Conservation (phyloP, 2,888 invertebrate species). For the Sepioteuthis lessoniana region DNA sequence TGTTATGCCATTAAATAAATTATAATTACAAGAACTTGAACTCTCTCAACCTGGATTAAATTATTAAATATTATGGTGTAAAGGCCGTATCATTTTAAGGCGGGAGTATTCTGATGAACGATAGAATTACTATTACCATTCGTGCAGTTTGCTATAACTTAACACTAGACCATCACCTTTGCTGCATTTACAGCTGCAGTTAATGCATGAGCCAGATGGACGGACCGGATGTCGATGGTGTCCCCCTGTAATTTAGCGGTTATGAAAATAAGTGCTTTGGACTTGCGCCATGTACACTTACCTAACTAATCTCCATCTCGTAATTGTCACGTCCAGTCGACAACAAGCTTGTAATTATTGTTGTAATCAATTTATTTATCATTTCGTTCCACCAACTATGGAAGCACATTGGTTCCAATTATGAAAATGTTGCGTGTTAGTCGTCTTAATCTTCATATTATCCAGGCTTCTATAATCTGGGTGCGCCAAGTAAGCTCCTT, state of each 20-base stretch:
- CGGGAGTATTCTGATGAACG: too few species aligned
- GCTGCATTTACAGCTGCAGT: not conserved
- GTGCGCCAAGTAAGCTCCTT: too few species aligned
- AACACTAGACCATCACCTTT: not conserved
- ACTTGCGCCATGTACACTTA: not conserved
- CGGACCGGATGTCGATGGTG: not conserved
- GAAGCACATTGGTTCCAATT: not conserved
- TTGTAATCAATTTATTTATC: not conserved
- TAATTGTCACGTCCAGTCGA: conserved; percentile 18
- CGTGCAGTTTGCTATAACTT: not conserved
- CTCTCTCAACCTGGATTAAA: too few species aligned
- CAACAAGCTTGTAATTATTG: not conserved
- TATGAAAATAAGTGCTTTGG: conserved; percentile 24
- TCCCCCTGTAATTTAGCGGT: not conserved
- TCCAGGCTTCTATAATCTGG: too few species aligned
- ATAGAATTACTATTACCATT: not conserved
- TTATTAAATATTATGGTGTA: too few species aligned
- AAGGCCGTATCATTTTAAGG: too few species aligned
- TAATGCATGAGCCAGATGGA: not conserved
- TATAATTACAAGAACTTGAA: too few species aligned
- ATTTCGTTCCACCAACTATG: not conserved
- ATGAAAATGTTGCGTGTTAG: not conserved
- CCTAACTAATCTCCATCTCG: not conserved
- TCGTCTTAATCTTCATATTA: too few species aligned
- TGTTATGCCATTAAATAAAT: too few species aligned